phyloP scores from a whole-genome alignment of 2,797 vertebrate species.

The Eutrigla gurnardus region DNA sequence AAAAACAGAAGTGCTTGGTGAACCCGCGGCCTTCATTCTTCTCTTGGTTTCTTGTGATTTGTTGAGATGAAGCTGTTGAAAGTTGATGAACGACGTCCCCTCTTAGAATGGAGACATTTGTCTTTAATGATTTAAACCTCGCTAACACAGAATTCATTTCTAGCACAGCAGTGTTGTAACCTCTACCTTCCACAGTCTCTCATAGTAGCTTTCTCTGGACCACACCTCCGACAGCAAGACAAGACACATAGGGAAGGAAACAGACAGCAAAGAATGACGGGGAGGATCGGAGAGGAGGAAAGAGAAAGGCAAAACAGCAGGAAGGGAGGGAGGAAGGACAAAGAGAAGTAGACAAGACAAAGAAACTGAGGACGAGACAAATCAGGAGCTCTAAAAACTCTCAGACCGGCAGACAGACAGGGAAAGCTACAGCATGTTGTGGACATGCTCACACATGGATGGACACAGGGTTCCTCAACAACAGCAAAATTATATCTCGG shows the following conservation, averaged over 20 bases:
- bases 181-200: slow-evolving; percentile 84
- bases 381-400: slow-evolving; percentile 48
- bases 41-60: slow-evolving; percentile 50
- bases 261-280: slow-evolving; percentile 49
- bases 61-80: slow-evolving; percentile 53
- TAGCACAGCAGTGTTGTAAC: slow-evolving; percentile 49
- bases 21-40: slow-evolving; percentile 53
- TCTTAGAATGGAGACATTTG: slow-evolving; percentile 19
- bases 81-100: slow-evolving; percentile 42
- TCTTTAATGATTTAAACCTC: slow-evolving; percentile 31
- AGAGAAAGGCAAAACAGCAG: slow-evolving; percentile 15
- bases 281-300: slow-evolving; percentile 33
- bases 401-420: slow-evolving; percentile 43
- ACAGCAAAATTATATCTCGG: slow-evolving; percentile 14
- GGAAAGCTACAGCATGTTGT: slow-evolving; percentile 42
- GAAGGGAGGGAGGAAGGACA: slow-evolving; percentile 32
- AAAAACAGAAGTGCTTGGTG: slow-evolving; percentile 72
- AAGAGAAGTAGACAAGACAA: slow-evolving; percentile 70
- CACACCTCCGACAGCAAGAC: slow-evolving; percentile 82
- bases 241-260: slow-evolving; percentile 57
- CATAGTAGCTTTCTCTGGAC: slow-evolving; percentile 83
- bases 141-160: slow-evolving; percentile 50
- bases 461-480: slow-evolving; percentile 7
- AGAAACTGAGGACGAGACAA: slow-evolving; percentile 62
- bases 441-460: slow-evolving; percentile 35